Evolutionary conservation across 1,140 invertebrate species (phyloP).

Genomic region (Cyrtorhinus lividipennis): DNA sequence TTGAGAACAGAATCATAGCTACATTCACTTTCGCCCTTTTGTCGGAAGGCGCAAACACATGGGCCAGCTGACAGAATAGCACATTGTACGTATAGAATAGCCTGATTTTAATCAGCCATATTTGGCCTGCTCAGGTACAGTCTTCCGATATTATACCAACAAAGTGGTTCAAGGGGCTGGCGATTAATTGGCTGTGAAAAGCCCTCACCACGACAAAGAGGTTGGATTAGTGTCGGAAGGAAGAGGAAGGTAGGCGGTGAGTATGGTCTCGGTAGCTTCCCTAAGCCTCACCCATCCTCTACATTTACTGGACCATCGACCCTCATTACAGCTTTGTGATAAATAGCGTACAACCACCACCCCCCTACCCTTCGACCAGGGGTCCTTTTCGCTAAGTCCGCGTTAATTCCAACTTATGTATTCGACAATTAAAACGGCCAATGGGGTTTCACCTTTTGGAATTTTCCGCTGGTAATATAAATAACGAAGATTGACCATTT

Average conservation of each 20-base stretch:
- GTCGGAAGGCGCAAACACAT: no score
- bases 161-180: neutral
- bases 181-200: neutral
- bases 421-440: neutral
- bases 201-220: neutral
- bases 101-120: neutral
- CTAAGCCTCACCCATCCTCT: neutral
- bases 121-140: neutral
- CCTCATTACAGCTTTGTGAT: neutral
- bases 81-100: no score
- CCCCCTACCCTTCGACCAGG: no score
- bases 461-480: no score
- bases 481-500: no score
- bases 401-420: neutral
- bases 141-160: neutral
- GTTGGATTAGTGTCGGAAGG: neutral
- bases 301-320: neutral
- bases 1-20: neutral
- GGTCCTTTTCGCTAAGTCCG: neutral
- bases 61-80: no score
- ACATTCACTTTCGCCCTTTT: neutral
- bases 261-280: neutral
- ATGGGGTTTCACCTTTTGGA: no score
- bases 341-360: no score
- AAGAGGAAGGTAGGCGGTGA: neutral